Conservation (phyloP, 2,888 invertebrate species). For the Linyphia triangularis region DNA sequence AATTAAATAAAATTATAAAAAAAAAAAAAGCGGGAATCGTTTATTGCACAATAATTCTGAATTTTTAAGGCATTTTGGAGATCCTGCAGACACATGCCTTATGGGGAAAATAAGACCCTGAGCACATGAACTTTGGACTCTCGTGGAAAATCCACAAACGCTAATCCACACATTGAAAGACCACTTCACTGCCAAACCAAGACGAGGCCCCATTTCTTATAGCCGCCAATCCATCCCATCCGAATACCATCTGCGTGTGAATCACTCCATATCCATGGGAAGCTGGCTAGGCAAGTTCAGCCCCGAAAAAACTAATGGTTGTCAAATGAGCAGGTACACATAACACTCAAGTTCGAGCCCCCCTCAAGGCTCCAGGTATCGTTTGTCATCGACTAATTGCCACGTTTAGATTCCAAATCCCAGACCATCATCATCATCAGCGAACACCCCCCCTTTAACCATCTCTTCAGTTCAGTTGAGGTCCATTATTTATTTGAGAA, state of each 20-base stretch:
- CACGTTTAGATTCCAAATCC: slow-evolving; percentile 72
- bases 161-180: too few species aligned
- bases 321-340: slow-evolving; percentile 71
- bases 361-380: slow-evolving; percentile 51
- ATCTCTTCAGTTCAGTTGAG: not conserved
- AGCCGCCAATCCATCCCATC: slow-evolving; percentile 6
- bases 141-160: too few species aligned
- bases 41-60: too few species aligned
- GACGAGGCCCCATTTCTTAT: not conserved
- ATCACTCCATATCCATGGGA: slow-evolving; percentile 21
- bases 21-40: too few species aligned
- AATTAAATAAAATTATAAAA: too few species aligned
- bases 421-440: slow-evolving; percentile 62
- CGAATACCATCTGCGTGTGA: slow-evolving; percentile 59
- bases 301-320: slow-evolving; percentile 66
- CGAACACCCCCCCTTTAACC: not conserved
- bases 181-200: too few species aligned
- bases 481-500: slow-evolving; percentile 70
- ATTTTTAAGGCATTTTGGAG: too few species aligned
- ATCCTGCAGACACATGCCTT: too few species aligned
- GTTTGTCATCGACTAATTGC: slow-evolving; percentile 74
- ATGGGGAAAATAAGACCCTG: too few species aligned
- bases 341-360: slow-evolving; percentile 5
- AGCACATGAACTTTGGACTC: too few species aligned
- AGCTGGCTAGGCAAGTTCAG: slow-evolving; percentile 38